Conservation (phyloP, 2,888 invertebrate species). For the Lobophora halterata region DNA sequence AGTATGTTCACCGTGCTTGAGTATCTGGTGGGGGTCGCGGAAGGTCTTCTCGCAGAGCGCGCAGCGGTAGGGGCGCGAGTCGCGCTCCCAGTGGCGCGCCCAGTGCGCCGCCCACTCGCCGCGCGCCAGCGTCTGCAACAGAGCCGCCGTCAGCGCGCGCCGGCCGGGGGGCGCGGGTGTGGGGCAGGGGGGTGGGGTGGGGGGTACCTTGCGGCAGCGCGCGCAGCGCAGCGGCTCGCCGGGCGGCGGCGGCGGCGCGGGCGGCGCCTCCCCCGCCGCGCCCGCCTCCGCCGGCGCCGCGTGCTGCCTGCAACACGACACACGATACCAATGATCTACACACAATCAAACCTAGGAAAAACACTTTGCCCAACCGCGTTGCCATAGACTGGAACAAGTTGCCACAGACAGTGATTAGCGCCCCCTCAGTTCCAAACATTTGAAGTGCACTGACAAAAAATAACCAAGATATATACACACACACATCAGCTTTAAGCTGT, state of each 20-base stretch:
- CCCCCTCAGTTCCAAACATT: too few species aligned
- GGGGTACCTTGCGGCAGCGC: slow-evolving; percentile 57
- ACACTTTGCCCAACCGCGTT: too few species aligned
- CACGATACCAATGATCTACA: too few species aligned
- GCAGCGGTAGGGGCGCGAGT: slow-evolving; percentile 68
- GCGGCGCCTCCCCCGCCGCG: slow-evolving; percentile 31
- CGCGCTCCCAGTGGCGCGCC: slow-evolving; percentile 64
- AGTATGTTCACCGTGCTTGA: slow-evolving; percentile 42
- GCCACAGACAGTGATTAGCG: too few species aligned
- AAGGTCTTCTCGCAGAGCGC: slow-evolving; percentile 69
- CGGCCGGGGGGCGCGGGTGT: neutral
- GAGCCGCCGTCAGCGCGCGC: too few species aligned
- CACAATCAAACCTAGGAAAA: too few species aligned
- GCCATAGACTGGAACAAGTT: too few species aligned
- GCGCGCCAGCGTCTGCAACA: slow-evolving; percentile 41
- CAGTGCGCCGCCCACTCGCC: slow-evolving; percentile 62
- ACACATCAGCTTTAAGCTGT: too few species aligned
- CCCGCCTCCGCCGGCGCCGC: slow-evolving; percentile 31
- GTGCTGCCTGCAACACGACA: slow-evolving; percentile 55
- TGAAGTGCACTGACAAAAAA: too few species aligned
- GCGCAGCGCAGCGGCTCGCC: slow-evolving; percentile 48
- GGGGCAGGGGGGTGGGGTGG: neutral
- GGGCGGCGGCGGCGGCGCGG: slow-evolving; percentile 53
- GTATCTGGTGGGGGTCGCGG: slow-evolving; percentile 62
- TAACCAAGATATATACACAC: too few species aligned